A percentile compares a stretch with the other conserved stretches of the same genome.
Conservation (phyloP, 2,113 vertebrate genomes). For the Nyctereutes procyonoides region DNA sequence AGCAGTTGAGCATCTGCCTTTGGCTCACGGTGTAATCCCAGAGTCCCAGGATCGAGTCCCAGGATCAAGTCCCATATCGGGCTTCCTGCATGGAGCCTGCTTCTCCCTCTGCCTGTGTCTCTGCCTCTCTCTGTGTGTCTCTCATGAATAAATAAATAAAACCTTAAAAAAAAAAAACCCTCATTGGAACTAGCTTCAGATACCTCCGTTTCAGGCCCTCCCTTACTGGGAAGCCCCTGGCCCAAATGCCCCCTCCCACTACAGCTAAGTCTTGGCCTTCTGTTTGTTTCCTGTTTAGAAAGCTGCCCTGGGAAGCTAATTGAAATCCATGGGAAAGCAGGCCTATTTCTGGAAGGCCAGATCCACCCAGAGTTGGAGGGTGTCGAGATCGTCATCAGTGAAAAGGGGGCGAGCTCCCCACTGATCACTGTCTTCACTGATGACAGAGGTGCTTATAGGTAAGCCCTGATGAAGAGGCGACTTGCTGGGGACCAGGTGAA, state of each 20-base stretch:
- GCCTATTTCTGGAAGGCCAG: slow-evolving; percentile 95
- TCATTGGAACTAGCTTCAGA: neutral
- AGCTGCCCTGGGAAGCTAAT: slow-evolving; percentile 96
- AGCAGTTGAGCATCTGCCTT: too few species aligned
- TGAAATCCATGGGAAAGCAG: slow-evolving; percentile 94
- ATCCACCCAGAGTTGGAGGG: slow-evolving; percentile 95
- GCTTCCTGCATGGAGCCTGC: too few species aligned
- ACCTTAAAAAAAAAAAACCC: too few species aligned
- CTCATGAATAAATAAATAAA: too few species aligned
- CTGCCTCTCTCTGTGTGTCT: too few species aligned
- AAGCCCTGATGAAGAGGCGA: neutral
- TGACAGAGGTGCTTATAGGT: slow-evolving; percentile 95
- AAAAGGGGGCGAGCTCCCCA: slow-evolving; percentile 89
- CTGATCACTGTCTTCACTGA: slow-evolving; percentile 95
- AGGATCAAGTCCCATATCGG: too few species aligned
- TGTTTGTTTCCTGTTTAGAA: slow-evolving; percentile 86
- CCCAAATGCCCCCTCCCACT: neutral
- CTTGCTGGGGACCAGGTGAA: neutral
- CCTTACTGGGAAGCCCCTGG: neutral
- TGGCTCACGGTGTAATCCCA: too few species aligned
- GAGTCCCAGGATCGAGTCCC: too few species aligned
- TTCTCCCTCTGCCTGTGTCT: too few species aligned
- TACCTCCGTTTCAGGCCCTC: neutral
- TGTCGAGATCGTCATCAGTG: slow-evolving; percentile 96
- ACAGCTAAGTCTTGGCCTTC: neutral